Percentiles rank a stretch among this genome's conserved stretches.
Conservation (phyloP, 2,113 vertebrate genomes). For the Brachyistius frenatus region DNA sequence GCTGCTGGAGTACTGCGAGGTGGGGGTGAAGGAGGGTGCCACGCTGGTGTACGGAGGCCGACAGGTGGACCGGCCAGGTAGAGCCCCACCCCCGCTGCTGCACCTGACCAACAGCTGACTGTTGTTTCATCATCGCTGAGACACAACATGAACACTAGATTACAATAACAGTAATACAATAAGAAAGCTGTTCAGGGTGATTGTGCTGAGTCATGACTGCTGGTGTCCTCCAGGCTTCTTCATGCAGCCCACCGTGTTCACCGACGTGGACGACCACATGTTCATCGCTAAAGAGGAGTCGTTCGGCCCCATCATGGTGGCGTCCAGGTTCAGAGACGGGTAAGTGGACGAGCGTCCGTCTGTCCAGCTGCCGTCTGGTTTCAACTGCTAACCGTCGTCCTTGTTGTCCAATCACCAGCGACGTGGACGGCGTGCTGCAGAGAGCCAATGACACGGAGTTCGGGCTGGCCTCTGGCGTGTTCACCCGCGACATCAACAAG, state of each 20-base stretch:
- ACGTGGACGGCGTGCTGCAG: slow-evolving; percentile 90
- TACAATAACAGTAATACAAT: too few species aligned
- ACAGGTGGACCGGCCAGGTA: slow-evolving; percentile 88
- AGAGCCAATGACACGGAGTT: slow-evolving; percentile 95
- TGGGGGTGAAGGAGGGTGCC: slow-evolving; percentile 87
- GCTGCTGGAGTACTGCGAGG: slow-evolving; percentile 88
- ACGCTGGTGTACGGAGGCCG: slow-evolving; percentile 87
- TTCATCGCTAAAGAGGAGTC: slow-evolving; percentile 91
- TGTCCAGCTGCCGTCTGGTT: not conserved
- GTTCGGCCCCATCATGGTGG: slow-evolving; percentile 97
- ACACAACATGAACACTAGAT: too few species aligned
- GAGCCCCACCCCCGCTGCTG: too few species aligned
- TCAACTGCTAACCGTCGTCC: not conserved
- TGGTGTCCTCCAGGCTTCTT: slow-evolving; percentile 84
- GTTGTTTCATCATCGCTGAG: too few species aligned
- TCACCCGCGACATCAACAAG: slow-evolving; percentile 95
- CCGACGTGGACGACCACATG: slow-evolving; percentile 89
- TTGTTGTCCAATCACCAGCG: slow-evolving; percentile 74
- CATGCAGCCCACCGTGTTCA: slow-evolving; percentile 91
- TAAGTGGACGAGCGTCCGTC: slow-evolving; percentile 48
- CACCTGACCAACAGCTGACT: not conserved
- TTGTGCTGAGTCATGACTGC: too few species aligned
- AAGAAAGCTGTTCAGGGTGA: too few species aligned
- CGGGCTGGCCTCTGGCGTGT: slow-evolving; percentile 95
- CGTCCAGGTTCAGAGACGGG: slow-evolving; percentile 96